A percentile compares a stretch with the other conserved stretches of the same genome.
Conservation (phyloP, 2,888 invertebrate species). For the Epistrophe grossulariae region DNA sequence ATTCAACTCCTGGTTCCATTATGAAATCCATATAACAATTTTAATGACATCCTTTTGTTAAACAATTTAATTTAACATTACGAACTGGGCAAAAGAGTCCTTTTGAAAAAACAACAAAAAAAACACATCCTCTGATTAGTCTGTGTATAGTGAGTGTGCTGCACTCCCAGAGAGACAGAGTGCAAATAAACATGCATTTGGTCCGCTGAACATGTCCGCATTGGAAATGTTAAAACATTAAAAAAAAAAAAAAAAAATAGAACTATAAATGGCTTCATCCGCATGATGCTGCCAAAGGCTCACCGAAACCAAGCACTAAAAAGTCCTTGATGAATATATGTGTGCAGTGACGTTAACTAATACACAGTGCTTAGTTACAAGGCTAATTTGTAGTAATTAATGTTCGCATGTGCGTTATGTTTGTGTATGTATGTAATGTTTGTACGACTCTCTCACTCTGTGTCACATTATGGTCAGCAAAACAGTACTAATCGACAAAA, state of each 20-base stretch:
- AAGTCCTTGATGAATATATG: slow-evolving; percentile 51
- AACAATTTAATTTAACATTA: slow-evolving; percentile 61
- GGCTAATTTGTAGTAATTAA: slow-evolving; percentile 73
- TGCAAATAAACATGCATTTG: slow-evolving; percentile 43
- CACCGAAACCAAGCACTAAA: neutral
- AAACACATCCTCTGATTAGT: slow-evolving; percentile 51
- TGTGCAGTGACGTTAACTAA: slow-evolving; percentile 55
- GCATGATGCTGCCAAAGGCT: slow-evolving; percentile 37
- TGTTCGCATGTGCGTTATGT: slow-evolving; percentile 56
- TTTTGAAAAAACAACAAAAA: slow-evolving; percentile 13
- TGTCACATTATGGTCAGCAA: slow-evolving; percentile 53
- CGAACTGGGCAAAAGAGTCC: slow-evolving; percentile 10
- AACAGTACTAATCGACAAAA: slow-evolving; percentile 39
- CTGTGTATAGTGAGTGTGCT: neutral
- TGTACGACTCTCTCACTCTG: slow-evolving; percentile 14
- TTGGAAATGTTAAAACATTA: slow-evolving; percentile 12
- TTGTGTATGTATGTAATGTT: slow-evolving; percentile 22
- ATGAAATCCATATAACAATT: slow-evolving; percentile 34
- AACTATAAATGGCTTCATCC: slow-evolving; percentile 41
- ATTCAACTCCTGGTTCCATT: slow-evolving; percentile 29
- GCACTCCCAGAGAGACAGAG: neutral
- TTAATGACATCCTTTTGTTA: slow-evolving; percentile 19
- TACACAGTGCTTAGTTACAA: slow-evolving; percentile 58
- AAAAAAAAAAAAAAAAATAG: neutral
- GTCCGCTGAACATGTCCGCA: slow-evolving; percentile 39